Base-by-base conservation (phyloP, 2,888 invertebrate genomes). In the Elegia similella region DNA sequence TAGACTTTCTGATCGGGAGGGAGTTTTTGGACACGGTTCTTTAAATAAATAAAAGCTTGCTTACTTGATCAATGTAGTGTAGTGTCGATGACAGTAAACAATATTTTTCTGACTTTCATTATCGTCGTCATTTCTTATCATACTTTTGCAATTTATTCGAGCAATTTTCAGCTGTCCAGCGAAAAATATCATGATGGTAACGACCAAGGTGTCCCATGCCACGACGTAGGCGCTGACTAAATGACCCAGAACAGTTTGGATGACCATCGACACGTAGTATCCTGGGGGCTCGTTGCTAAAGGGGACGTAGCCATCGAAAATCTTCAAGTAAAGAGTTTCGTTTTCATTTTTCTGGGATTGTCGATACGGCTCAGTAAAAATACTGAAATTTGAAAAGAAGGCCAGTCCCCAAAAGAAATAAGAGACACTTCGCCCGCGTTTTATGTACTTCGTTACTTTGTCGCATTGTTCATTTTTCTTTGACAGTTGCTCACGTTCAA, bases 131-230 rank as follows among this genome's bases (percentile, higher is more conserved):
- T 52, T 13, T 2, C 47, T 13, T 10, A 82, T 72, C 7, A 74
- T 63, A 15, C 64, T 63, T 1, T 57, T 65, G 59, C 80, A 80
- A 54, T 76, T 68, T 1, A 78, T 34, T 8, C 76, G 69, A 38
- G 78, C 68, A 8, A 84, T 71, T 57, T 68, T 78, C 34, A 87
- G 65, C 60, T 87, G 87, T n/a, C 84, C 86, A 34, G 79, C 73
- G 48, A 85, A 81, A 61, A 84, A 86, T 56, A 86, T 83, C 85
- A 87, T 83, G 5, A 81, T 73, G 0, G 83, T 68, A 0, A 80
- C 72, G 0, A 80, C 78, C 6, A 80, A 65, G 38, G 80, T 79
- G 55, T 87, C 86, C 86, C 86, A 87, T 12, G 71, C 69, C 6
- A 84, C 67, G 2, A 86, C 70, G 52, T 82, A 84, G 0, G 70